A percentile compares a stretch with the other conserved stretches of the same genome.
These are phyloP conservation scores for Agelaius phoeniceus DNA, from an alignment of 2,113 vertebrate species.

Conservation along the genomic window DNA sequence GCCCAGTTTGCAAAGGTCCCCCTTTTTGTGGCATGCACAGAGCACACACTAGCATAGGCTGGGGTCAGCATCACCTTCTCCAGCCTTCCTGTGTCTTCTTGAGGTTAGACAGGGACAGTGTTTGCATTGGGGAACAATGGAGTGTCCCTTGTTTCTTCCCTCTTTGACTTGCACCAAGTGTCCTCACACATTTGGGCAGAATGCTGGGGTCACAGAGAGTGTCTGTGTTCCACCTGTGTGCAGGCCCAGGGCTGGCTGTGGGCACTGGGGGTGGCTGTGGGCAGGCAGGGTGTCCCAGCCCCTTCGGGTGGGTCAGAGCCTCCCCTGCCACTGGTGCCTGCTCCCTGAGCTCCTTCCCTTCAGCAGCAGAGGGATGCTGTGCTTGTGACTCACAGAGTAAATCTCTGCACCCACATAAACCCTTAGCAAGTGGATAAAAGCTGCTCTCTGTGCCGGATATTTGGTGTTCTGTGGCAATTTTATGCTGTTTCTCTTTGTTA, in stretches of 20 bases:
- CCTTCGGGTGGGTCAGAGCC: neutral
- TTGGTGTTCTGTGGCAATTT: slow-evolving; percentile 56
- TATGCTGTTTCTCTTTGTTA: slow-evolving; percentile 65
- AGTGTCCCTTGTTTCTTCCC: neutral
- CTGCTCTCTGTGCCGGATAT: slow-evolving; percentile 61
- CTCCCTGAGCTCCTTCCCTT: neutral
- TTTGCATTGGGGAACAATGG: slow-evolving; percentile 16
- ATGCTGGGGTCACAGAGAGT: neutral
- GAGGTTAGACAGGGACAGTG: neutral
- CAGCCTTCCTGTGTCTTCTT: slow-evolving; percentile 6
- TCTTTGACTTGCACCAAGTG: neutral
- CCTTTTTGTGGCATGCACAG: neutral
- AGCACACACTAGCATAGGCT: neutral
- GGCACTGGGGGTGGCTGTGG: neutral
- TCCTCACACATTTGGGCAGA: slow-evolving; percentile 15
- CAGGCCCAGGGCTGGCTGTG: neutral
- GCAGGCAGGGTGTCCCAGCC: neutral
- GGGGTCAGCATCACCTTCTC: neutral
- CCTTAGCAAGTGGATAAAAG: slow-evolving; percentile 18
- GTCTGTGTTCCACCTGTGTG: neutral
- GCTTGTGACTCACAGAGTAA: slow-evolving; percentile 1
- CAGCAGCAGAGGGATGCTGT: neutral
- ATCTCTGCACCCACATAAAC: neutral
- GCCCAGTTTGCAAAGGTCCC: neutral
- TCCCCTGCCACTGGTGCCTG: neutral